phyloP scores from a whole-genome alignment of 1,140 invertebrate genomes.

The Procambarus virginalis region DNA sequence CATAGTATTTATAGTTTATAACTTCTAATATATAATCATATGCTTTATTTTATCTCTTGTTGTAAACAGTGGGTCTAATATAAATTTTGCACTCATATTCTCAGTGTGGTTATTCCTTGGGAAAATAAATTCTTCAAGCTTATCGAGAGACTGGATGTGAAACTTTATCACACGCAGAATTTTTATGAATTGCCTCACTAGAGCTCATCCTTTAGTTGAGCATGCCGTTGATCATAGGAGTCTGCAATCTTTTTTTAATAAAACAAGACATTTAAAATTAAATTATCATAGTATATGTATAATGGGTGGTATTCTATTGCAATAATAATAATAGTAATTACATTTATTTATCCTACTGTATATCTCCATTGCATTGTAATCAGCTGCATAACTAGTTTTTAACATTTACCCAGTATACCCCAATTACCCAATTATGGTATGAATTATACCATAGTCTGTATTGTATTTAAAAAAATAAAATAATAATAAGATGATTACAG shows the following conservation, averaged over 20 bases:
- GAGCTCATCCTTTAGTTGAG: background rate
- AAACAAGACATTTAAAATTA: background rate
- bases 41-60: background rate
- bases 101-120: slow-evolving; percentile 26
- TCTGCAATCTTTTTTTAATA: background rate
- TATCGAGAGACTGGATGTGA: slow-evolving; percentile 39
- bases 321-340: background rate
- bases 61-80: background rate
- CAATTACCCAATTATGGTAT: too few relatives aligned
- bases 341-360: background rate
- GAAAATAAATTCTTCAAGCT: slow-evolving; percentile 28
- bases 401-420: too few relatives aligned
- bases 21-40: background rate
- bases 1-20: background rate
- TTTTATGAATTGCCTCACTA: background rate
- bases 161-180: background rate
- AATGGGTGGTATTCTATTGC: background rate
- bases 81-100: background rate
- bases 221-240: background rate
- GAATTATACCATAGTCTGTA: too few relatives aligned
- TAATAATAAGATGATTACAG: too few relatives aligned
- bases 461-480: too few relatives aligned
- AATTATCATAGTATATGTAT: background rate
- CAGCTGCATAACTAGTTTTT: too few relatives aligned
- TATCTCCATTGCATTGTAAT: too few relatives aligned